Evolutionary conservation across 2,113 vertebrate species (phyloP).

Genomic region (Eudorcas thomsonii): DNA sequence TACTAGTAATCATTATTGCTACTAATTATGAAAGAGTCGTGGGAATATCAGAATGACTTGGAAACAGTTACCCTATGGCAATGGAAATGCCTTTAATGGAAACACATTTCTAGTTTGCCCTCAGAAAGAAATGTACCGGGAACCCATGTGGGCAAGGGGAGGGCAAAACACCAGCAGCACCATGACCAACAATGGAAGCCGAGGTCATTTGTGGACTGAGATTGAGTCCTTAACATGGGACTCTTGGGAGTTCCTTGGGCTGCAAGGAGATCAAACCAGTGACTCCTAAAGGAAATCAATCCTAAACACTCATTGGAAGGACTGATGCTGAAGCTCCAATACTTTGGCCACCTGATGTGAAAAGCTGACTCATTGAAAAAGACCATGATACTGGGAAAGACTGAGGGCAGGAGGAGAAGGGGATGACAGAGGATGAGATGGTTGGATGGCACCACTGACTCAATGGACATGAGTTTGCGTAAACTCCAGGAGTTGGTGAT

Average conservation of each 20-base stretch:
- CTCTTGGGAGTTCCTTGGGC: not conserved
- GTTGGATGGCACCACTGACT: not conserved
- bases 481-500: not conserved
- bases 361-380: not conserved
- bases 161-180: too few species aligned
- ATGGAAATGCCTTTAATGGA: not conserved
- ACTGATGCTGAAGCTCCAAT: not conserved
- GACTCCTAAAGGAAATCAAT: not conserved
- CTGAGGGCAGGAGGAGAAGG: not conserved
- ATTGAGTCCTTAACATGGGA: not conserved
- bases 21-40: conserved; percentile 21
- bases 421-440: not conserved
- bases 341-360: not conserved
- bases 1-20: not conserved
- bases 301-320: not conserved
- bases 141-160: not conserved
- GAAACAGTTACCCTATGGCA: not conserved
- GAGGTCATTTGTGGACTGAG: not conserved
- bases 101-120: not conserved
- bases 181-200: not conserved
- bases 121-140: not conserved
- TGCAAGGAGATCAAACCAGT: not conserved
- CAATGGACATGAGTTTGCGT: not conserved
- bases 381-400: not conserved
- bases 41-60: not conserved